A percentile compares a stretch with the other conserved stretches of the same genome.
These are phyloP conservation scores for Clarias magur DNA, from an alignment of 2,113 vertebrate genomes.

Conservation along the genomic window DNA sequence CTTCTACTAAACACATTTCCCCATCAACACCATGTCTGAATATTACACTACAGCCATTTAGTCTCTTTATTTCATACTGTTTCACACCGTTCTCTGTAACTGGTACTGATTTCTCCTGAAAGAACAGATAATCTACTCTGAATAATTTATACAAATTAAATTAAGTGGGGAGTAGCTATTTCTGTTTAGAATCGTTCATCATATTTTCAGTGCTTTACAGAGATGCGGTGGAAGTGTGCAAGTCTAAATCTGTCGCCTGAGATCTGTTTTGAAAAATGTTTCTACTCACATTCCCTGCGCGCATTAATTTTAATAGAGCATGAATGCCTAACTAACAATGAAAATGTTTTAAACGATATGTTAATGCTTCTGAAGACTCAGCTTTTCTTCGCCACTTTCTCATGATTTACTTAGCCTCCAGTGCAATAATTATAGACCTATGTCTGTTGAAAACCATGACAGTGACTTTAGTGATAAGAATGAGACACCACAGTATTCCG, in stretches of 20 bases:
- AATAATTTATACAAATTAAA: constrained; percentile 48
- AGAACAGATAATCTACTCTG: constrained; percentile 50
- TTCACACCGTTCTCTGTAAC: constrained; percentile 42
- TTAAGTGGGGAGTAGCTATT: constrained; percentile 49
- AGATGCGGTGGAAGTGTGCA: constrained; percentile 56
- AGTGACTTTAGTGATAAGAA: constrained; percentile 32
- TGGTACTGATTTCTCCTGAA: constrained; percentile 40
- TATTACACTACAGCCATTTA: constrained; percentile 48
- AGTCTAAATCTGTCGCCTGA: constrained; percentile 55
- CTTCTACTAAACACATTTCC: neutral
- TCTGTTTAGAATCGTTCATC: constrained; percentile 54
- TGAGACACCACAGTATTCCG: constrained; percentile 2
- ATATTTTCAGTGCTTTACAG: constrained; percentile 61
- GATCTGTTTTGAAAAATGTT: constrained; percentile 60
- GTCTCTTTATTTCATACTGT: constrained; percentile 47
- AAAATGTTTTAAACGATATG: constrained; percentile 47
- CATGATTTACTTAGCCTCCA: constrained; percentile 44
- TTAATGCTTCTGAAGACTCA: constrained; percentile 53
- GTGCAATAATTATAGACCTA: constrained; percentile 47
- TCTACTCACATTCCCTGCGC: constrained; percentile 63
- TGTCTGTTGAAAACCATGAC: constrained; percentile 20
- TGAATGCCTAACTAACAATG: constrained; percentile 63
- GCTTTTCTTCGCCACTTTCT: constrained; percentile 57
- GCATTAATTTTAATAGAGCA: constrained; percentile 62
- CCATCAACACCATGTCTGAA: constrained; percentile 37